Conservation (phyloP, 2,888 invertebrate genomes). For the Harmothoe impar region DNA sequence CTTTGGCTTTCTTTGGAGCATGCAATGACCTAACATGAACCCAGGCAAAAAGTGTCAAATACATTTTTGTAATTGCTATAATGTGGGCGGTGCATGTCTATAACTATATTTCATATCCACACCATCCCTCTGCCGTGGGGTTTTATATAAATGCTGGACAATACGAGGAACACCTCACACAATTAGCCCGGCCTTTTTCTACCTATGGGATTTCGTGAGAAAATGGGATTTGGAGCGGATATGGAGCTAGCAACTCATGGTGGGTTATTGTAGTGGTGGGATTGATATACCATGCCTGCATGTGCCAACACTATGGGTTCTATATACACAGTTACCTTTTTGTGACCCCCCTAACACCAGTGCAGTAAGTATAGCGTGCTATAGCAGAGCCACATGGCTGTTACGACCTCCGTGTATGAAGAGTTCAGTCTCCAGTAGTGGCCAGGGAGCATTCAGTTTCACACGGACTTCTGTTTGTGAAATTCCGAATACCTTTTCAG, state of each 20-base stretch:
- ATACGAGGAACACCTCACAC: background rate
- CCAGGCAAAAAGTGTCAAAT: too few relatives aligned
- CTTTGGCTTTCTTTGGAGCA: too few relatives aligned
- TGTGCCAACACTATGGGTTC: background rate
- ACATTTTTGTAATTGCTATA: too few relatives aligned
- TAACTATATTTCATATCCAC: too few relatives aligned
- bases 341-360: background rate
- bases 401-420: background rate
- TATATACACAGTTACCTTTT: slow-evolving; percentile 7
- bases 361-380: background rate
- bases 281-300: background rate
- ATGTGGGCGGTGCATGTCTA: too few relatives aligned
- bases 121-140: too few relatives aligned
- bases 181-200: background rate
- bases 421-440: background rate
- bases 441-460: slow-evolving; percentile 21
- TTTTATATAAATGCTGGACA: background rate
- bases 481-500: slow-evolving; percentile 8
- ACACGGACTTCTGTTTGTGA: slow-evolving; percentile 34
- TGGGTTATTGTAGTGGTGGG: slow-evolving; percentile 16
- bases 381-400: background rate
- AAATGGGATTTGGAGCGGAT: slow-evolving; percentile 34
- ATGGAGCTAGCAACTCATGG: slow-evolving; percentile 24
- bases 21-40: too few relatives aligned
- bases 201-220: background rate